A percentile compares a stretch with the other conserved stretches of the same genome.
Evolutionary conservation across 2,888 invertebrate species (phyloP).

Genomic region (Drosophila seclusa): DNA sequence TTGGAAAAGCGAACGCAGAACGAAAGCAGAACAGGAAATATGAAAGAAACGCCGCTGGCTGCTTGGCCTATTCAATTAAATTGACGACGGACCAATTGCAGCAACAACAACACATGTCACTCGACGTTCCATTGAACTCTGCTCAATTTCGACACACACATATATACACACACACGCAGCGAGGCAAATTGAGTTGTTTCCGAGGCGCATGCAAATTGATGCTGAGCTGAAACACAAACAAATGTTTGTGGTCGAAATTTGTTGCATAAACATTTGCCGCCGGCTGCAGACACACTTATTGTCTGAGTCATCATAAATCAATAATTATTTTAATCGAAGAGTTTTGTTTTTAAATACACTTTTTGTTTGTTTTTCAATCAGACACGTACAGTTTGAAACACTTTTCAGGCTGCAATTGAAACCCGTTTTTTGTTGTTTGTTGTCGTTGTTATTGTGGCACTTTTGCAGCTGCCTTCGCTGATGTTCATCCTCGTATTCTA

Average conservation of each 20-base stretch:
- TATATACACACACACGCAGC: neutral
- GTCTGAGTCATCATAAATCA: constrained; percentile 48
- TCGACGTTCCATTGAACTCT: constrained; percentile 72
- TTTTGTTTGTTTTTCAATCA: constrained; percentile 14
- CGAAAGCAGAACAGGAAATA: constrained; percentile 21
- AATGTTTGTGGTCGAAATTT: constrained; percentile 73
- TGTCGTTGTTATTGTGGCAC: constrained; percentile 51
- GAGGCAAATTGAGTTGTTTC: constrained; percentile 56
- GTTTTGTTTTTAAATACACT: constrained; percentile 13
- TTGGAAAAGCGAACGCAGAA: constrained; percentile 1
- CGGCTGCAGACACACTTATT: constrained; percentile 29
- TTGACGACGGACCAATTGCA: constrained; percentile 42
- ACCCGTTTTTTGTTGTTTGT: constrained; percentile 54
- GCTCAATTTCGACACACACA: constrained; percentile 20
- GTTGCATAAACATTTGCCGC: constrained; percentile 67
- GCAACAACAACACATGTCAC: constrained; percentile 66
- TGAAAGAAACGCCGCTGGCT: constrained; percentile 31
- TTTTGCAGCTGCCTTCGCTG: constrained; percentile 72
- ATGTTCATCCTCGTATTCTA: constrained; percentile 65
- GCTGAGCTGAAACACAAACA: constrained; percentile 51
- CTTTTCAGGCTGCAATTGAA: constrained; percentile 63
- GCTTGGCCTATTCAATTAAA: constrained; percentile 58
- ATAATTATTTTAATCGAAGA: constrained; percentile 17
- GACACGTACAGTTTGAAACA: constrained; percentile 10
- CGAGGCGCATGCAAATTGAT: constrained; percentile 56